Conservation (phyloP, 2,113 vertebrate species). For the Ictalurus punctatus region DNA sequence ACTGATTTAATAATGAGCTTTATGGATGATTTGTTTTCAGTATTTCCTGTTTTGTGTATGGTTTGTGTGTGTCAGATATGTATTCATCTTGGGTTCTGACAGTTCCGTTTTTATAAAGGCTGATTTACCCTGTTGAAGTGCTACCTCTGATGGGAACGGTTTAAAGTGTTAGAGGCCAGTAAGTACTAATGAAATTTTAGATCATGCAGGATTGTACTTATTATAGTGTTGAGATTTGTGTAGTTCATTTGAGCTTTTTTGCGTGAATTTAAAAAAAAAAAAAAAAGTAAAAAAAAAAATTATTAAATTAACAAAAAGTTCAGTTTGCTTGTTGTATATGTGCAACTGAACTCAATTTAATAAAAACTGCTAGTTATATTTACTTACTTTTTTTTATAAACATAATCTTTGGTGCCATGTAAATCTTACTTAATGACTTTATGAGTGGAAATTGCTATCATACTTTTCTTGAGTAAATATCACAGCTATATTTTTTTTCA, state of each 20-base stretch:
- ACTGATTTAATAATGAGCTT: not conserved
- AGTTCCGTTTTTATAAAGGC: not conserved
- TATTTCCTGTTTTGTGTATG: not conserved
- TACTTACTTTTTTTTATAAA: not conserved
- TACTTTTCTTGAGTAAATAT: not conserved
- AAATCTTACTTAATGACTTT: not conserved
- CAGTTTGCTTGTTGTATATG: not conserved
- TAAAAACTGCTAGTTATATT: not conserved
- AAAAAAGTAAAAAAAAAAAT: too few relatives aligned
- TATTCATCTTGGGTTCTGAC: not conserved
- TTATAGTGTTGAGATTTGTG: not conserved
- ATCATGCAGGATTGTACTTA: not conserved
- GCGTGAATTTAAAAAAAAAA: too few relatives aligned
- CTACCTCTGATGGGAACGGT: not conserved
- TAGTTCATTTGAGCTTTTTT: too few relatives aligned
- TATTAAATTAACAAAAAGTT: not conserved
- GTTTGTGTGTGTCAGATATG: not conserved
- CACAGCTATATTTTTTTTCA: not conserved
- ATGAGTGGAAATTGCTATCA: not conserved
- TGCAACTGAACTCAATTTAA: not conserved
- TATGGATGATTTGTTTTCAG: not conserved
- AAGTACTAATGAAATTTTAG: not conserved
- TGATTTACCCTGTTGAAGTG: not conserved
- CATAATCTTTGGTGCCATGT: not conserved
- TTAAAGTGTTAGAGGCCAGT: not conserved